Base-by-base conservation (phyloP, 2,797 vertebrate genomes). In the Sebastes jordani region DNA sequence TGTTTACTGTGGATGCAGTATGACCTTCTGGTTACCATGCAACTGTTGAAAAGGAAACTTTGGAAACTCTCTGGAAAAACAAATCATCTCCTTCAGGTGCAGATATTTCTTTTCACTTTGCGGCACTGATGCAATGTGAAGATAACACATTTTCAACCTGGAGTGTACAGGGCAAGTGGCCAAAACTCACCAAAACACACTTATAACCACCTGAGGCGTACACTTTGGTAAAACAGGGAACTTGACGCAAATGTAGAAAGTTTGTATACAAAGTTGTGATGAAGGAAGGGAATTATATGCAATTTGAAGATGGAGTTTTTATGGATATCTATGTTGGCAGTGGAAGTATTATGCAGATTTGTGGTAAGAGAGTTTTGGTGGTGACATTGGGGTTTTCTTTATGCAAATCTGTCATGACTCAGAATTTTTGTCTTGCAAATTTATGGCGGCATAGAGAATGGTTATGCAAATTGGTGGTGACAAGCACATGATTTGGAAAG, bases 261-360 rank as follows among this genome's bases (percentile, higher is more conserved):
- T 70, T 72, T 60, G 75, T 60, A 77, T 63, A 30, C 56, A 69
- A 78, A 78, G 25, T 58, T 87, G 30, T 61, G 36, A 22, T 34
- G 5, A 61, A 66, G 13, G 23, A 69, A 63, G n/a, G 13, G 25
- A 71, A 70, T 60, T 52, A 59, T 49, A 22, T 42, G 36, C 20
- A 23, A 61, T 54, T 71, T 72, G n/a, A 38, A 7, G 22, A 23
- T 11, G 22, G 20, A 46, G 10, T 61, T 75, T 52, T 72, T 54
- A 27, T 60, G 25, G 5, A 58, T 49, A 52, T 59, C 70, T 58
- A 25, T 23, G 4, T 55, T 36, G 29, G 52, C 58, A 27, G 30
- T 69, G 60, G 38, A 34, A 32, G 5, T 25, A n/a, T 60, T 74
- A 65, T 75, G 61, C 71, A 58, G 60, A 78, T 86, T 54, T 65